A percentile compares a stretch with the other conserved stretches of the same genome.
These are phyloP conservation scores for Rhopalosiphum nymphaeae DNA, from an alignment of 2,888 invertebrate genomes.

Conservation along the genomic window DNA sequence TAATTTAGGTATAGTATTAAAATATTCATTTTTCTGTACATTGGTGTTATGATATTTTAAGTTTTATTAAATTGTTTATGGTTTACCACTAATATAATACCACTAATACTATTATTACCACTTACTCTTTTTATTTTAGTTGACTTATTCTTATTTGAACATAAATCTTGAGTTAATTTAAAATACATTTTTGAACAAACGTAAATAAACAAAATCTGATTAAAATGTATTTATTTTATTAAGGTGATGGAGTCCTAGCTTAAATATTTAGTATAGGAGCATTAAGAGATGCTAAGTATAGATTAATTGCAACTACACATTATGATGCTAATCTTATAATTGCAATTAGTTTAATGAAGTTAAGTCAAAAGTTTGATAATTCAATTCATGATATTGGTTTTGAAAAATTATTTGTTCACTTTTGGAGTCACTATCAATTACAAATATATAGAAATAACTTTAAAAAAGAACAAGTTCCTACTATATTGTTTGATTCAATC, in stretches of 20 bases:
- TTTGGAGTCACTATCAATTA: not conserved
- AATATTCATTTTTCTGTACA: too few relatives aligned
- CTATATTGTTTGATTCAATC: conserved; percentile 1
- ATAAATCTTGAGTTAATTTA: not conserved
- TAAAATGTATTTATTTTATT: not conserved
- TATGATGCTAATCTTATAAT: not conserved
- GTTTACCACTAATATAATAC: too few relatives aligned
- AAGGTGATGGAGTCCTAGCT: conserved; percentile 6
- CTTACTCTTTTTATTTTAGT: not conserved
- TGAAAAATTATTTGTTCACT: conserved; percentile 19
- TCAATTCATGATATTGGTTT: conserved; percentile 5
- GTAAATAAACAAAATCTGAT: not conserved
- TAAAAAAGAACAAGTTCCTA: not conserved
- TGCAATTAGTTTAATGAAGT: not conserved
- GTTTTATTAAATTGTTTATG: not conserved
- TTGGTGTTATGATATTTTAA: not conserved
- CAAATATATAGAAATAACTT: not conserved
- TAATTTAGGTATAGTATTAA: too few relatives aligned
- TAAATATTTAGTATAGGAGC: not conserved
- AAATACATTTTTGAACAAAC: not conserved
- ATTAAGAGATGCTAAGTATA: not conserved
- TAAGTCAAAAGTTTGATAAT: not conserved
- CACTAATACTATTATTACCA: not conserved
- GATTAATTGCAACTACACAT: not conserved
- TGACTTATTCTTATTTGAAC: not conserved